Base-by-base conservation (phyloP, 2,797 vertebrate genomes). In the Myotis vivesi region DNA sequence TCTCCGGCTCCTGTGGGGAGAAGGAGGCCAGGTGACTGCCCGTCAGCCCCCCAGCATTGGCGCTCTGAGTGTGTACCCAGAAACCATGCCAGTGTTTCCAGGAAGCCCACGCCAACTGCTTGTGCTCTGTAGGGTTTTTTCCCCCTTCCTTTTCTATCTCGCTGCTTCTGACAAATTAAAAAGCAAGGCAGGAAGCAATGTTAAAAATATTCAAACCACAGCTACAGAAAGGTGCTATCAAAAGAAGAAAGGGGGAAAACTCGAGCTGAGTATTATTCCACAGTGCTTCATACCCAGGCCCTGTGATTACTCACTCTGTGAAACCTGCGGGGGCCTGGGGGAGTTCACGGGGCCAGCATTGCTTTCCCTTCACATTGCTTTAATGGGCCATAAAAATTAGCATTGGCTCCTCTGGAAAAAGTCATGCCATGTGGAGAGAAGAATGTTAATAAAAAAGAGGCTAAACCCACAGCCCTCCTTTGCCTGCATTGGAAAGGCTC, bases 141-240 rank as follows among this genome's bases (percentile, higher is more conserved):
- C 53, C 41, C 19, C 44, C 73, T 33, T 59, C 57, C 38, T 55
- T 90, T 93, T 64, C 89, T 83, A 15, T 62, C 59, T 92, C 17
- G 3, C 36, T 87, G 75, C 69, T 91, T 93, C 89, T 92, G 57
- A n/a, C 85, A 92, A 93, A 94, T 94, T 87, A 86, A 94, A 93
- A 87, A 89, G 94, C 57, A 76, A 95, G 89, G 19, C 95, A 95
- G 94, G 80, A 95, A 97, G 83, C 76, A 55, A 82, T 88, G 94
- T 93, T 95, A 77, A 95, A 97, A 97, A 94, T 91, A 96, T 95
- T 95, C 87, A 83, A 95, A 93, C 91, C 94, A 88, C 97, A 95
- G 84, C 80, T 33, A 64, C 85, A 91, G 77, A 49, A 80, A 94
- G 46, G 79, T 6, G 3, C 77, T 44, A 17, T 53, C 57, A 41